Evolutionary conservation across 2,888 invertebrate species (phyloP), one percentile per base, ranked within the genome.

Genomic region (Petrophora chlorosata): DNA sequence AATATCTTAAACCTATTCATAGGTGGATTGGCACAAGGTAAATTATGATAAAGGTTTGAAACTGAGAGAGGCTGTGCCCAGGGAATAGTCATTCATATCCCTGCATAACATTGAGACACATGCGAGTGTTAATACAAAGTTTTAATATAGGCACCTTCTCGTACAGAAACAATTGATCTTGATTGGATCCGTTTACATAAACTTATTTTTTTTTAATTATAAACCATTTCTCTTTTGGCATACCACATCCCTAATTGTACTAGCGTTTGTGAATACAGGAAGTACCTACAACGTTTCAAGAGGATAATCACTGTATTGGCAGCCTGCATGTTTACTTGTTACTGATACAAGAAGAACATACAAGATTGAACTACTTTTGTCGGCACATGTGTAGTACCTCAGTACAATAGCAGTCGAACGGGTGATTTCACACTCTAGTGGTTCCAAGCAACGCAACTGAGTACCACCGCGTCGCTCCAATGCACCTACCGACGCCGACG

Each of bases 401-500:
- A 41, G 12, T 38, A 66, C 67, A 69, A 74, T 65, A 49, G 55
- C 44, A 43, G 44, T 59, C 62, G 66, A 73, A 75, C 74, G 81
- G 79, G 74, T 85, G 81, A 87, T 87, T 87, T 82, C 78, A 85
- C 82, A 82, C 71, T 75, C 76, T 76, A 85, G 76, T 82, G 81
- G 75, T 26, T 70, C 58, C 44, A 43, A 72, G 77, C 61, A 75
- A 69, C 67, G 75, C 67, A 70, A 65, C 26, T 15, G 66, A 25
- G 10, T n/a, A n/a, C n/a, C n/a, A n/a, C n/a, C n/a, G n/a, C 69
- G 64, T 16, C 79, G 85, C 79, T 67, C 64, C 68, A 62, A 22
- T 83, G 83, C 76, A 69, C 67, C 2, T 22, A 7, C 22, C 25
- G 8, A 10, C 25, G 25, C 10, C 60, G 53, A 63, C 65, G 75